phyloP scores from a whole-genome alignment of 2,797 vertebrate species.

The Xenentodon cancila region DNA sequence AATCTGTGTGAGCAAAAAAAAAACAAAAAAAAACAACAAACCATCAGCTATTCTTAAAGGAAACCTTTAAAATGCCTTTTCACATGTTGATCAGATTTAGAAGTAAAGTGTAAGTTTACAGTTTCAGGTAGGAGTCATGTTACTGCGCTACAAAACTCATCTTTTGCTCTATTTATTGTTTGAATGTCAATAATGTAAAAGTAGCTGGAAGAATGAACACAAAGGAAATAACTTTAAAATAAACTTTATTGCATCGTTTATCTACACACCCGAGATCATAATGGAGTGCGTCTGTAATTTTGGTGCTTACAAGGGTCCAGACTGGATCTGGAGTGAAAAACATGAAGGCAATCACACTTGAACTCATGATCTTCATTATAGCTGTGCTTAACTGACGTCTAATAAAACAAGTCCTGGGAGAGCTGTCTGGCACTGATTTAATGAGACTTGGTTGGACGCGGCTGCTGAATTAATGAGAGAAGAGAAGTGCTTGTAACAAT shows the following conservation, averaged over 20 bases:
- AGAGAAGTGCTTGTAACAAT: conserved; percentile 10
- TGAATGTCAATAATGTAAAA: conserved; percentile 26
- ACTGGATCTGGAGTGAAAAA: conserved; percentile 3
- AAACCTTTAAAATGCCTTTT: neutral
- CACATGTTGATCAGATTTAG: too few relatives aligned
- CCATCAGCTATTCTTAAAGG: neutral
- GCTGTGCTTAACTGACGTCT: neutral
- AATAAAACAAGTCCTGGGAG: too few relatives aligned
- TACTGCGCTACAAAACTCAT: conserved; percentile 15
- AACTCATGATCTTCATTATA: neutral
- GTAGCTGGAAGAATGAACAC: conserved; percentile 8
- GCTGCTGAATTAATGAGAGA: neutral
- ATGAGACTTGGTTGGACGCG: too few relatives aligned
- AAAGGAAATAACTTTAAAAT: conserved; percentile 25
- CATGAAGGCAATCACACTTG: neutral
- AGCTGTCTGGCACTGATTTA: too few relatives aligned
- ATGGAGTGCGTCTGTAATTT: conserved; percentile 5
- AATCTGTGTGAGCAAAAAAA: too few relatives aligned
- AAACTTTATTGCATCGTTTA: conserved; percentile 55
- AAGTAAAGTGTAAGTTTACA: too few relatives aligned
- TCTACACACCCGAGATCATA: conserved; percentile 10
- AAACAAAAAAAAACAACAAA: too few relatives aligned
- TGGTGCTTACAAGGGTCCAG: conserved; percentile 17
- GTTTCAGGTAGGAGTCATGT: conserved; percentile 2
- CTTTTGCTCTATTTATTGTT: conserved; percentile 46